Base-by-base conservation (phyloP, 2,113 vertebrate species). In the Pampusana beccarii region DNA sequence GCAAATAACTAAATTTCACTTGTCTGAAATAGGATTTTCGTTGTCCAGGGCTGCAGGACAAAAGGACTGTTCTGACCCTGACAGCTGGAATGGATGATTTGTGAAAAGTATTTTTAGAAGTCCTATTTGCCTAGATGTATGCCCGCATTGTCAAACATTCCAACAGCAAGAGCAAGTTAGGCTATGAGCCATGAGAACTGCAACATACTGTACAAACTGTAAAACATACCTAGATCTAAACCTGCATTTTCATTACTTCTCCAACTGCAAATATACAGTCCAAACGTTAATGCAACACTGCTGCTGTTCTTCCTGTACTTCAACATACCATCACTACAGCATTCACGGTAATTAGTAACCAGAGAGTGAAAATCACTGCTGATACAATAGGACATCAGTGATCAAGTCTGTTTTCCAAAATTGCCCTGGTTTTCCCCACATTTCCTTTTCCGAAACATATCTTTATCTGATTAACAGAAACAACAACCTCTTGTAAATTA, bases 101-200 rank as follows among this genome's bases (percentile, higher is more conserved):
- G 89, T 95, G 96, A 89, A 91, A 82, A 61, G 81, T 97, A 97
- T 97, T 97, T 97, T 97, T 95, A 95, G 94, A 96, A 97, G 88
- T 16, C 57, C 25, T 34, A 58, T 46, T 92, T 84, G 86, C 69
- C 92, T 67, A 25, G 4, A 62, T 16, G 62, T 84, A 82, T 69
- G 88, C 67, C 78, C 80, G 83, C 86, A 38, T 91, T 92, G 88
- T 91, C 82, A 86, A 80, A 78, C 57, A 93, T 33, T 4, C 92
- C 83, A 64, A 60, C 79, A 36, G 80, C 86, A 51, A 72, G 25
- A 83, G 64, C 4, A 10, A 90, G 75, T 60, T n/a, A 81, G 83
- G 70, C 80, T 50, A 42, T 1, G 2, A 74, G 80, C 60, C 81
- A n/a, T 0, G 0, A 51, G 53, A 69, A 31, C 88, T 69, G 70